Evolutionary conservation across 2,797 vertebrate genomes (phyloP).

Genomic region (Microhierax caerulescens): DNA sequence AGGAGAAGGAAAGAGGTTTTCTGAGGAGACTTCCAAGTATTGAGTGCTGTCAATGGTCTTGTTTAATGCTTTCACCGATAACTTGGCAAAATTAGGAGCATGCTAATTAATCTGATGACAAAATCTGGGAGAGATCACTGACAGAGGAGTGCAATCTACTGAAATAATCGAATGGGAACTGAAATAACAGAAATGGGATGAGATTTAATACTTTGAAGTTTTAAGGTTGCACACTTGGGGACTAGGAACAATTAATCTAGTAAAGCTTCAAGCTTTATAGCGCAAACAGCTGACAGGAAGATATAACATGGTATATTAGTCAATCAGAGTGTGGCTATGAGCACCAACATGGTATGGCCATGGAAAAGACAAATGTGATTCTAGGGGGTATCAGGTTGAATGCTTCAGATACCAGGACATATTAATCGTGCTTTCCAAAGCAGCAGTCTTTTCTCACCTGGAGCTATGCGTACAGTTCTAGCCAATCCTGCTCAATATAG

Average conservation of each 20-base stretch:
- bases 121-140: background rate
- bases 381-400: background rate
- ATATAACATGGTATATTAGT: background rate
- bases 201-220: background rate
- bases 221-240: background rate
- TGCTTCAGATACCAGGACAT: background rate
- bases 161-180: background rate
- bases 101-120: background rate
- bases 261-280: background rate
- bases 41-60: background rate
- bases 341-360: background rate
- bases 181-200: background rate
- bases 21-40: background rate
- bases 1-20: background rate
- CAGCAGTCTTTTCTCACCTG: background rate
- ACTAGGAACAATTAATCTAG: background rate
- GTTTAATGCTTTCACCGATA: background rate
- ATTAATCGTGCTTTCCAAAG: background rate
- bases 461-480: background rate
- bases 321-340: background rate
- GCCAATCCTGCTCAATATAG: background rate
- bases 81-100: background rate
- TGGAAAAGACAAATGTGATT: background rate
- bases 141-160: background rate
- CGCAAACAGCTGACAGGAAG: background rate